phyloP scores from a whole-genome alignment of 1,140 invertebrate genomes.

The Euborellia annulipes region DNA sequence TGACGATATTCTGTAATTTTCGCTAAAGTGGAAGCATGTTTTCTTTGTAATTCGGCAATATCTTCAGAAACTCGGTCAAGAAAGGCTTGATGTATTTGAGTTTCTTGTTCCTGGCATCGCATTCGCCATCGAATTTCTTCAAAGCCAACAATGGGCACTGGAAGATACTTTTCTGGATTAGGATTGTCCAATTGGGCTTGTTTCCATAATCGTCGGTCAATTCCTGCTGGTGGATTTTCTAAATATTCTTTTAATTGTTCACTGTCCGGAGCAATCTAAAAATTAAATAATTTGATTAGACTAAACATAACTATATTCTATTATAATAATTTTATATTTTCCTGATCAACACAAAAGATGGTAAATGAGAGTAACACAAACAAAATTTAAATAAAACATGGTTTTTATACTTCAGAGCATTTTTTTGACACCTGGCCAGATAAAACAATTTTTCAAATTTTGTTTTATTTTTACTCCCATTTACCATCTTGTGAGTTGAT shows the following conservation, averaged over 20 bases:
- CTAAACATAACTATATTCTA: no score
- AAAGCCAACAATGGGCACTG: constrained; percentile 86
- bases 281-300: no score
- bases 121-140: constrained; percentile 65
- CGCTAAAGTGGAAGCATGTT: constrained; percentile 50
- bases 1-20: constrained; percentile 58
- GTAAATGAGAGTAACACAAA: no score
- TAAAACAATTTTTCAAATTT: no score
- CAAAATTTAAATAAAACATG: no score
- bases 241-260: constrained; percentile 76
- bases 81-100: constrained; percentile 55
- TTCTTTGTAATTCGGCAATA: constrained; percentile 53
- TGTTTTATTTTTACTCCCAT: no score
- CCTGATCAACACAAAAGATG: no score
- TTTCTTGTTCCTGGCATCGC: constrained; percentile 68
- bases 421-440: no score
- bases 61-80: constrained; percentile 58
- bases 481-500: no score
- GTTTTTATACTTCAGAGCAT: no score
- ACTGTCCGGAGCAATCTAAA: constrained; percentile 37
- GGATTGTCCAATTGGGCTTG: constrained; percentile 90
- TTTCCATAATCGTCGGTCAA: constrained; percentile 60
- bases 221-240: constrained; percentile 68
- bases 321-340: no score
- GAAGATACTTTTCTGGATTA: constrained; percentile 72